These are phyloP conservation scores for Branchipolynoe longqiensis DNA, from an alignment of 2,888 invertebrate genomes.

Conservation along the genomic window DNA sequence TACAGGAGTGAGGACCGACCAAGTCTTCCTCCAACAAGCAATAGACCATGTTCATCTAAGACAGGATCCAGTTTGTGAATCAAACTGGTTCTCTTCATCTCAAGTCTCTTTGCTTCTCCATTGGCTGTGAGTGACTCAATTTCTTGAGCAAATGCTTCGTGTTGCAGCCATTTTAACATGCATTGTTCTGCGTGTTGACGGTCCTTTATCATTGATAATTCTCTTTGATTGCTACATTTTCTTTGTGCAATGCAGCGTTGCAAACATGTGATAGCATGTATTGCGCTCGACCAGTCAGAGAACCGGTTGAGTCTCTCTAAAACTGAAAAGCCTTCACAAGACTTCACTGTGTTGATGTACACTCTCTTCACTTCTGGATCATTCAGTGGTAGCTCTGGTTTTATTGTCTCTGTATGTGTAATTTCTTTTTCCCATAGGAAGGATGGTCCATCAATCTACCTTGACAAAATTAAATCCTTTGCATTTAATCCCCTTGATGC, in stretches of 20 bases:
- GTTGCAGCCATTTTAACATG: constrained; percentile 35
- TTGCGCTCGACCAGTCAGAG: constrained; percentile 56
- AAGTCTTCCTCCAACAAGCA: constrained; percentile 64
- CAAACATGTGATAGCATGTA: not conserved
- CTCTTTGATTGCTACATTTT: not conserved
- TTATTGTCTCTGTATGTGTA: not conserved
- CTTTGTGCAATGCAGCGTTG: not conserved
- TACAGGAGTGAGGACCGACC: constrained; percentile 8
- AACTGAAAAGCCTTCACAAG: not conserved
- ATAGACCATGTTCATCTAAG: constrained; percentile 63
- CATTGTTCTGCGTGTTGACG: constrained; percentile 19
- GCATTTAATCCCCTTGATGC: constrained; percentile 67
- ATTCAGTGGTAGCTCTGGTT: constrained; percentile 16
- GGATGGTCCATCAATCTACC: constrained; percentile 60
- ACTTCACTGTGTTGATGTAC: not conserved
- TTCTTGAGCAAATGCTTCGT: constrained; percentile 44
- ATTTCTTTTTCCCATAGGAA: constrained; percentile 61
- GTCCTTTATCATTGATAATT: not conserved
- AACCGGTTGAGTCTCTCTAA: constrained; percentile 21
- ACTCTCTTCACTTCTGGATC: constrained; percentile 50
- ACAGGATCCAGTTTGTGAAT: constrained; percentile 58
- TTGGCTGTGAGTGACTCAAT: not conserved
- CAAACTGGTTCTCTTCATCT: not conserved
- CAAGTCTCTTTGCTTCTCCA: too few species aligned
- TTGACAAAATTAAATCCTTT: constrained; percentile 57